These are phyloP conservation scores for Daubentonia madagascariensis DNA, from an alignment of 2,113 vertebrate species.

Conservation along the genomic window DNA sequence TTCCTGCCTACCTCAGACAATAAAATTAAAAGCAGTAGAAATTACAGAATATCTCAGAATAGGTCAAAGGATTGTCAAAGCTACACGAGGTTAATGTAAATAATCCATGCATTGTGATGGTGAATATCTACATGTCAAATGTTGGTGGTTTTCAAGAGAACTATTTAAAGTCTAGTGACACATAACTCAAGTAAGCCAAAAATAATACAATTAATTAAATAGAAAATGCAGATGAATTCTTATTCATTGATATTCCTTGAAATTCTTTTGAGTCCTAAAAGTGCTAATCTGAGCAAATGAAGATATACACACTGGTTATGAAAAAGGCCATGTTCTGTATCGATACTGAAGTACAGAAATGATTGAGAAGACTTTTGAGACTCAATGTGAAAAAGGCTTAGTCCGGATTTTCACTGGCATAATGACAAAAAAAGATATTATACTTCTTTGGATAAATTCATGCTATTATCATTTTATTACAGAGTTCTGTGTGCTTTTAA, in stretches of 20 bases:
- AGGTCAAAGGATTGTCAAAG: background rate
- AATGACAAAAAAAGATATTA: background rate
- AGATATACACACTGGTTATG: background rate
- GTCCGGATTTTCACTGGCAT: background rate
- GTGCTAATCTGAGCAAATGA: background rate
- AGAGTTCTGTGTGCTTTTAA: background rate
- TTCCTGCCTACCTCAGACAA: background rate
- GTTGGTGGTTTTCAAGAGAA: background rate
- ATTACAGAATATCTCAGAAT: background rate
- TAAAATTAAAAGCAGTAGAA: background rate
- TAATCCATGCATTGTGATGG: background rate
- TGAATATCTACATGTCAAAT: background rate
- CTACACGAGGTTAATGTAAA: background rate
- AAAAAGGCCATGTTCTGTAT: background rate
- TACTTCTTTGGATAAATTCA: background rate
- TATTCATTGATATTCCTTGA: background rate
- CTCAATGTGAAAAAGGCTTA: background rate
- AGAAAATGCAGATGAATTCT: background rate
- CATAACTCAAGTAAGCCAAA: background rate
- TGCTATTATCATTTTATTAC: background rate
- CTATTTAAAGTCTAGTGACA: background rate
- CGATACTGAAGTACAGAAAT: background rate
- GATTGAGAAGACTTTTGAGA: background rate
- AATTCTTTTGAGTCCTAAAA: background rate
- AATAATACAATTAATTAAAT: background rate